These are phyloP conservation scores for Ophioninae sp. DNA, from an alignment of 2,888 invertebrate species.

Conservation along the genomic window DNA sequence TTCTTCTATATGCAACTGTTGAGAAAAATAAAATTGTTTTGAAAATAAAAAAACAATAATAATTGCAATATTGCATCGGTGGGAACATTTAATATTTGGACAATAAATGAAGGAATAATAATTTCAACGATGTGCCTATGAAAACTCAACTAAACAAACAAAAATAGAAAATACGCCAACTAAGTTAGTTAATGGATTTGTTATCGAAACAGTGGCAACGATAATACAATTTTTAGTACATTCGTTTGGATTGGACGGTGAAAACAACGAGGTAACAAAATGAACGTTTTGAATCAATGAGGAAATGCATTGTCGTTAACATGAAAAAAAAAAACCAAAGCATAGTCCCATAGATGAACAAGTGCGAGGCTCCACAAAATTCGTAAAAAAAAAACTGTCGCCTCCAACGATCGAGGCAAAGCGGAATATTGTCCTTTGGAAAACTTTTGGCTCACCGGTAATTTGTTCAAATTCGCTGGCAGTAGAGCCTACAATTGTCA, in stretches of 20 bases:
- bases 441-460: slow-evolving; percentile 74
- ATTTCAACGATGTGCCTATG: background rate
- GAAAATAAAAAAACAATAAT: background rate
- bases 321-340: background rate
- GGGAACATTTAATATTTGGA: background rate
- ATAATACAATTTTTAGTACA: background rate
- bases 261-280: background rate
- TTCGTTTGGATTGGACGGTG: background rate
- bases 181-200: background rate
- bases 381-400: background rate
- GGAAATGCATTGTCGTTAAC: background rate
- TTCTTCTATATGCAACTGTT: slow-evolving; percentile 88
- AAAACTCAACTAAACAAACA: background rate
- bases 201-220: background rate
- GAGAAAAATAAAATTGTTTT: slow-evolving; percentile 26
- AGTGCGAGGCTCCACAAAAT: background rate
- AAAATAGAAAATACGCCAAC: background rate
- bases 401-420: slow-evolving; percentile 5
- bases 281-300: background rate
- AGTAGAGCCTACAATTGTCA: slow-evolving; percentile 77
- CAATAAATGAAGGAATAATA: background rate
- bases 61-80: background rate
- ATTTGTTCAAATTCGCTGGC: slow-evolving; percentile 72
- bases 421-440: slow-evolving; percentile 24
- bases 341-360: background rate